Percentiles rank a stretch among this genome's conserved stretches.
phyloP scores from a whole-genome alignment of 2,113 vertebrate genomes.

The Osmerus mordax region DNA sequence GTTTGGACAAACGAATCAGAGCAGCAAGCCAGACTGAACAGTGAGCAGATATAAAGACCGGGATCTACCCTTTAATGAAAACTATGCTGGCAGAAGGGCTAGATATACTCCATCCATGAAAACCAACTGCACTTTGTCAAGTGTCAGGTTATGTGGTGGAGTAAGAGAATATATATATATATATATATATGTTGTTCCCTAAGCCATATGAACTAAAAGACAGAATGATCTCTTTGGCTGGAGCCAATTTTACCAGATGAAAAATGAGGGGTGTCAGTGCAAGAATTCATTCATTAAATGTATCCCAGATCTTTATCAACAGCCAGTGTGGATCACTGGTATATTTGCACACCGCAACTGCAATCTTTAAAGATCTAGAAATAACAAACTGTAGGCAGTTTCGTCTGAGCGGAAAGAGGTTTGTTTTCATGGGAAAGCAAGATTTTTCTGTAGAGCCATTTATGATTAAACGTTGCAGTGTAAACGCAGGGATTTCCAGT shows the following conservation, averaged over 20 bases:
- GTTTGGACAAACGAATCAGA: not conserved
- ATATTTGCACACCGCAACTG: conserved; percentile 18
- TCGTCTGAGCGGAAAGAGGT: too few relatives aligned
- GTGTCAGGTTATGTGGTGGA: conserved; percentile 57
- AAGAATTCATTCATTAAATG: conserved; percentile 45
- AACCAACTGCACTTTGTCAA: conserved; percentile 60
- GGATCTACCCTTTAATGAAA: conserved; percentile 40
- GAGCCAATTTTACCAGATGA: conserved; percentile 41
- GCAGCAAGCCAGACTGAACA: conserved; percentile 1
- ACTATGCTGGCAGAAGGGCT: conserved; percentile 40
- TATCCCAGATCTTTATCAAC: conserved; percentile 45
- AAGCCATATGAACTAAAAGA: conserved; percentile 20
- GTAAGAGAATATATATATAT: not conserved
- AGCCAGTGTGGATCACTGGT: conserved; percentile 26
- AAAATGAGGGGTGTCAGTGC: conserved; percentile 35
- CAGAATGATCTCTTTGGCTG: conserved; percentile 39
- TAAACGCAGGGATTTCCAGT: too few relatives aligned
- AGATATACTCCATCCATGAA: conserved; percentile 53
- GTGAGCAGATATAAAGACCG: conserved; percentile 13
- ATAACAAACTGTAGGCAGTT: too few relatives aligned
- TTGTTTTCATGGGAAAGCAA: too few relatives aligned
- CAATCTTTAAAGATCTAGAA: conserved; percentile 28
- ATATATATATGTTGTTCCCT: conserved; percentile 22
- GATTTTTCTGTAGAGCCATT: too few relatives aligned
- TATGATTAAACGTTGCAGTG: too few relatives aligned